Base-by-base conservation (phyloP, 30 jellyfish, hydroid and myxozoan genomes). In the Sanderia malayensis region DNA sequence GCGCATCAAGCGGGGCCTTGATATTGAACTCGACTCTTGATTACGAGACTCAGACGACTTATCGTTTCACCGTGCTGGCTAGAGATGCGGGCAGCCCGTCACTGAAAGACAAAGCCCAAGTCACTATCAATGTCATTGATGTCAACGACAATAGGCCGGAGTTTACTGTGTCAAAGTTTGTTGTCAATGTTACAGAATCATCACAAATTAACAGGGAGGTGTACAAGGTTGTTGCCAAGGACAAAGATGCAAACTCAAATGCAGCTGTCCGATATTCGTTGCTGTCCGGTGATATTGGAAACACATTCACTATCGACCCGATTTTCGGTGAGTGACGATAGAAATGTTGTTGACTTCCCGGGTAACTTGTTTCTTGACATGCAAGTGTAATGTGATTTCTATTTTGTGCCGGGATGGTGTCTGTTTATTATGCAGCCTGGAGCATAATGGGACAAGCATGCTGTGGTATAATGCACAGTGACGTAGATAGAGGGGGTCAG, bases 61-160 rank as follows among this genome's bases (percentile, higher is more conserved):
- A 92, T 67, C 52, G 74, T 58, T 79, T 92, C 32, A 58, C 81
- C 31, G 96, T 84, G 31, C 45, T 47, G 47, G 98, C 95, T 23
- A 44, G 63, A 18, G 98, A 90, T 62, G 81, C 70, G 28, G 98
- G 93, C 18, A 33, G 23, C 1, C 93, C 95, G 18, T 73, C 95
- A 15, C 60, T 70, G 21, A 52, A 70, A 49, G 95, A 87, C 76
- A 84, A 53, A 10, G 72, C 95, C 1, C 86, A 52, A 37, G 82
- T 92, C 20, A 17, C 58, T 22, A 72, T 92, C 10, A 74, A 92
- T 4, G 92, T 90, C n/a, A 9, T 76, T 11, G 98, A 92, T 75
- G 95, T 74, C 20, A 92, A 83, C 57, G 96, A 92, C 78, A 84
- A 92, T 58, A 46, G 69, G 33, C 98, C 98, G 23, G 27, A 21